Evolutionary conservation across 2,797 vertebrate species (phyloP), one percentile per base, ranked within the genome.

Genomic region (Synaphobranchus kaupii): DNA sequence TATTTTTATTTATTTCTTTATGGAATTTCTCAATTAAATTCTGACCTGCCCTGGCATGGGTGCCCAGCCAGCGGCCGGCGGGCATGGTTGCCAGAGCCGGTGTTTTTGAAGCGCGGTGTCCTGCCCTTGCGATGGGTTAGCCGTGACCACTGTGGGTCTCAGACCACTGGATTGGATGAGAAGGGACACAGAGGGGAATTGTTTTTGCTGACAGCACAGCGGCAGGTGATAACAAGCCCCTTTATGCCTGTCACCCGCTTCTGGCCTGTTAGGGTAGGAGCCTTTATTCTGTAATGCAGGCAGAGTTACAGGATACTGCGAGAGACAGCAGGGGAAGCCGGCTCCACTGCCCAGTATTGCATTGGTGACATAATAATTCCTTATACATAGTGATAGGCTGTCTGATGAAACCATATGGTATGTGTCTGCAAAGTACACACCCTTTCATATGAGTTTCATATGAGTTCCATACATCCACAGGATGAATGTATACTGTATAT

Each of bases 201-300:
- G 28, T 76, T 84, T 84, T 71, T 31, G 28, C 81, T 87, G 82
- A 48, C 63, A 83, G 86, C 81, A 44, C 81, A 31, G 60, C 15
- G 34, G 48, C 63, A 73, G 63, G 66, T n/a, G n/a, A 76, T 87
- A 87, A 87, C 81, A 86, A 60, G 76, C 76, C n/a, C 60, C 50
- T 87, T 80, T 84, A 66, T 84, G 66, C 28, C 81, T 87, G 81
- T 84, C 86, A 71, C 28, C 15, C 63, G 80, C 48, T 83, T 73
- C 22, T 52, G 48, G 86, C 80, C 34, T 84, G 80, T 84, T 3
- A 9, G 4, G 34, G 86, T 48, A 20, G 63, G 80, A 68, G 86
- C 60, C 2, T 39, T 28, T 81, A 28, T 82, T 86, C 13, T 63
- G 44, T 48, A 50, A 80, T n/a, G 47, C 22, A 48, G 39, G 47